These are phyloP conservation scores for Sylvicola cinctus DNA, from an alignment of 2,888 invertebrate species.

Conservation along the genomic window DNA sequence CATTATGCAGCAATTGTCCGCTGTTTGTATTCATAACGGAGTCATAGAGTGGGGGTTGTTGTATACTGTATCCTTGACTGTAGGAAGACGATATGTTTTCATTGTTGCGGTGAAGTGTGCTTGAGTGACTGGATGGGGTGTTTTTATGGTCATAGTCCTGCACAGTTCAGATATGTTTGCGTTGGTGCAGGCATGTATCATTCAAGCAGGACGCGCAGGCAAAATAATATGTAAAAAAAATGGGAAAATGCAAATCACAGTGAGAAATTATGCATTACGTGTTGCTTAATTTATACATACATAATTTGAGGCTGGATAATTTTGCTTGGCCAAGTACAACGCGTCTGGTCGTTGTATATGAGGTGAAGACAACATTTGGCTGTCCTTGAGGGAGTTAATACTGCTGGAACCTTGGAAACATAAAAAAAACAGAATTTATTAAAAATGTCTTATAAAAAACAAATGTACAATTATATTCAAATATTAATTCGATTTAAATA, in stretches of 20 bases:
- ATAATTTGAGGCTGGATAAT: constrained; percentile 16
- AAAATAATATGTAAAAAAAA: too few relatives aligned
- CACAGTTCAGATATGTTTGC: not conserved
- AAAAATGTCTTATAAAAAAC: not conserved
- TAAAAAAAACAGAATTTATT: not conserved
- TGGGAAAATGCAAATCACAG: too few relatives aligned
- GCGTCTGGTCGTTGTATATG: constrained; percentile 21
- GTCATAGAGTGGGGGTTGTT: constrained; percentile 9
- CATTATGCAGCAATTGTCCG: not conserved
- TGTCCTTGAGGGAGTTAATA: constrained; percentile 7
- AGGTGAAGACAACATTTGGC: constrained; percentile 17
- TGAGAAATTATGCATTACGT: too few relatives aligned
- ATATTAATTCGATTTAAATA: not conserved
- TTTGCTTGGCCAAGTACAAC: constrained; percentile 15
- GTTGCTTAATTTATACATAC: constrained; percentile 15
- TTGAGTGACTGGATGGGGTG: constrained; percentile 21
- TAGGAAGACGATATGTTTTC: constrained; percentile 14
- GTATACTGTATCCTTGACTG: constrained; percentile 1
- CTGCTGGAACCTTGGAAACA: constrained; percentile 8
- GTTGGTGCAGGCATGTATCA: too few relatives aligned
- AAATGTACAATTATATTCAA: not conserved
- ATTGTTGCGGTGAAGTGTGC: constrained; percentile 20
- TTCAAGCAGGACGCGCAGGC: too few relatives aligned
- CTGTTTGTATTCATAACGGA: not conserved
- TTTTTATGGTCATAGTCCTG: constrained; percentile 10